Conservation (phyloP, 2,113 vertebrate genomes). For the Ailurus styani region DNA sequence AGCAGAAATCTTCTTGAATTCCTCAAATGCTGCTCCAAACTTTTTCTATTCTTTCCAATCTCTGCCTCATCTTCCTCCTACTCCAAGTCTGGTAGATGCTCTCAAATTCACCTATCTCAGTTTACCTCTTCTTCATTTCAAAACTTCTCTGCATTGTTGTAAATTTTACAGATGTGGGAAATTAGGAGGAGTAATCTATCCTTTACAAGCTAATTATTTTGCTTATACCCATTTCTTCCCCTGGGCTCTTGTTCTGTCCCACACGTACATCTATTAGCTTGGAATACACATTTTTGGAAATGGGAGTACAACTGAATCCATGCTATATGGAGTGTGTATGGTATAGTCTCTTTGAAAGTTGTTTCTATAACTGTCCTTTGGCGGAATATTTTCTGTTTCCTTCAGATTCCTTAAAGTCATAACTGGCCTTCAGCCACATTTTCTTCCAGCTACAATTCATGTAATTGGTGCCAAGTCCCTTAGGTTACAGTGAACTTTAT, state of each 20-base stretch:
- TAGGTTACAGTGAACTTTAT: not conserved
- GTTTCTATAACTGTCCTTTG: not conserved
- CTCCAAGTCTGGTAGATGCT: not conserved
- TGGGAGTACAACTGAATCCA: not conserved
- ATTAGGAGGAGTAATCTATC: not conserved
- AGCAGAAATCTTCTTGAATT: not conserved
- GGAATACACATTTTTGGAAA: not conserved
- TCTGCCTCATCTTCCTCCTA: not conserved
- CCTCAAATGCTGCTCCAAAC: not conserved
- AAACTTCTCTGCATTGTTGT: not conserved
- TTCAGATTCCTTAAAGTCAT: not conserved
- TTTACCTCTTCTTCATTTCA: not conserved
- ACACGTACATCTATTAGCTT: too few species aligned
- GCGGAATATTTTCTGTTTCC: not conserved
- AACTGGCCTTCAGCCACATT: not conserved
- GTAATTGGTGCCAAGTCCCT: not conserved
- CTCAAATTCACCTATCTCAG: not conserved
- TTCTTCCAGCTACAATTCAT: not conserved
- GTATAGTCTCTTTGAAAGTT: not conserved
- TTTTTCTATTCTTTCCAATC: not conserved
- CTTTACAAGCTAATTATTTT: not conserved
- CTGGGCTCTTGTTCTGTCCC: not conserved
- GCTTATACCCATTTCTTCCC: not conserved
- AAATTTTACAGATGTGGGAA: not conserved
- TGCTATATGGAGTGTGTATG: not conserved